phyloP scores from a whole-genome alignment of 2,888 invertebrate species.

The Ditula angustiorana region DNA sequence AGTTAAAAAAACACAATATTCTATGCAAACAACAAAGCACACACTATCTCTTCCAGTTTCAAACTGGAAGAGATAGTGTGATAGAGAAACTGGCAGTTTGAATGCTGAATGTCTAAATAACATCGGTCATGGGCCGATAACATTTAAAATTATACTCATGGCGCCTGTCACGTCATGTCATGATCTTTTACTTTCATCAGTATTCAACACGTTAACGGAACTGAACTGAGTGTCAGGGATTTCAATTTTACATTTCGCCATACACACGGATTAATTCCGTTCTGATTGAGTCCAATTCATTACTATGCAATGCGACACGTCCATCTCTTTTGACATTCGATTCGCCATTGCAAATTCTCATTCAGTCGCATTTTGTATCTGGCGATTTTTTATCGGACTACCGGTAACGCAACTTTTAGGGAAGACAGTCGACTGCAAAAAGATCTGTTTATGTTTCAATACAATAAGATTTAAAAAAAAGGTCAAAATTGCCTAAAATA shows the following conservation, averaged over 20 bases:
- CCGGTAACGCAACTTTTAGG: not conserved
- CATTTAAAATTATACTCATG: not conserved
- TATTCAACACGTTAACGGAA: too few species aligned
- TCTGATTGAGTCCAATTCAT: slow-evolving; percentile 11
- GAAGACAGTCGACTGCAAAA: too few species aligned
- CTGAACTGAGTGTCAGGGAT: not conserved
- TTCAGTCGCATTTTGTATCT: not conserved
- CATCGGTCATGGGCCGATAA: not conserved
- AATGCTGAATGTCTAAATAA: too few species aligned
- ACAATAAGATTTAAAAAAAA: too few species aligned
- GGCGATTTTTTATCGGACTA: not conserved
- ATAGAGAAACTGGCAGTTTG: too few species aligned
- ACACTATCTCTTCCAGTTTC: too few species aligned
- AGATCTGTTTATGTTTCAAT: too few species aligned
- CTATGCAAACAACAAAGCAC: too few species aligned
- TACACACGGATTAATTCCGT: not conserved
- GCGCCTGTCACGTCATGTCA: not conserved
- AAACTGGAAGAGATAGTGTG: too few species aligned
- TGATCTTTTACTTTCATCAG: not conserved
- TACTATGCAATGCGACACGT: slow-evolving; percentile 10
- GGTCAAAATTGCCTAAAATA: too few species aligned
- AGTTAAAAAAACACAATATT: too few species aligned
- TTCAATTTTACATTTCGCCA: slow-evolving; percentile 4
- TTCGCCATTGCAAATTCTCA: slow-evolving; percentile 8
- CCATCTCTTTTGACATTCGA: slow-evolving; percentile 15